Evolutionary conservation across 2,888 invertebrate species (phyloP).

Genomic region (Mamestra brassicae): DNA sequence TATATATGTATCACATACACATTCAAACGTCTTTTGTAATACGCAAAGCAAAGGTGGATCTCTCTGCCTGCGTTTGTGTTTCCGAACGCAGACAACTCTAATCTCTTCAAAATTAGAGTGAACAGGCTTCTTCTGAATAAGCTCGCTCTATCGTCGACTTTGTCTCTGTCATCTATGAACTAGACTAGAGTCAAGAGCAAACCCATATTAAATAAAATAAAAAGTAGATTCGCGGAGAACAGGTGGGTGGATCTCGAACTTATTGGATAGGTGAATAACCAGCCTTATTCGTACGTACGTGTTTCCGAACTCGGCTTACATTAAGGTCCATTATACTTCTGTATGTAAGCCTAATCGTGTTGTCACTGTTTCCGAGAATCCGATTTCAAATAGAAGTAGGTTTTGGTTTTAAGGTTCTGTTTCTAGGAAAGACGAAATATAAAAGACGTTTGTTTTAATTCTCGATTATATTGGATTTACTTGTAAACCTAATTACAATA

Average conservation of each 20-base stretch:
- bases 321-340: conserved; percentile 11
- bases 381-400: conserved; percentile 33
- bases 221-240: too few species aligned
- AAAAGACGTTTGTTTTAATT: conserved; percentile 19
- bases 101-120: too few species aligned
- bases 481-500: conserved; percentile 43
- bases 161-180: too few species aligned
- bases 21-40: too few species aligned
- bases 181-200: too few species aligned
- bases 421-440: conserved; percentile 27
- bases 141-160: too few species aligned
- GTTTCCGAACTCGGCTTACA: conserved; percentile 21
- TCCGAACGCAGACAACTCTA: too few species aligned
- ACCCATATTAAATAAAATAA: too few species aligned
- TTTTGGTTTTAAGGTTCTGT: conserved; percentile 8
- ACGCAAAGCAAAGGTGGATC: too few species aligned
- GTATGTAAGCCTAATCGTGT: conserved; percentile 20
- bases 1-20: too few species aligned
- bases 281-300: conserved; percentile 35
- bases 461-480: conserved; percentile 9
- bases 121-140: too few species aligned
- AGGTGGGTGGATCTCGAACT: neutral
- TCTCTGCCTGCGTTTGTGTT: too few species aligned
- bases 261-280: neutral
- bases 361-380: conserved; percentile 35